Evolutionary conservation across 2,797 vertebrate genomes (phyloP).

Genomic region (Paedocypris micromegethes): DNA sequence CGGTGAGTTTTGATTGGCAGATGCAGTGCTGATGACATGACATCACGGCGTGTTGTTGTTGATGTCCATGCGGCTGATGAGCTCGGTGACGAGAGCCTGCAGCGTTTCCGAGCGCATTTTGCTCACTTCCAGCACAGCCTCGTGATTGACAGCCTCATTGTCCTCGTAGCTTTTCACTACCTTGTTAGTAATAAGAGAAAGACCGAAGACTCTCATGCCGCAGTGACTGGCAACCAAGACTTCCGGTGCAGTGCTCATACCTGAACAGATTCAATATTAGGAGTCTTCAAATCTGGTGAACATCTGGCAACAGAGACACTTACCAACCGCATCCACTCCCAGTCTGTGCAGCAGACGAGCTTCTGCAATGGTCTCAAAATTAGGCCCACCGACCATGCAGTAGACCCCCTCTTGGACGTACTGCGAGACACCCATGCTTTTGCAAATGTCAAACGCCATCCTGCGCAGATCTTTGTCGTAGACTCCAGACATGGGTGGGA

Average conservation of each 20-base stretch:
- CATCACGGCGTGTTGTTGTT: slow-evolving; percentile 63
- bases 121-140: slow-evolving; percentile 67
- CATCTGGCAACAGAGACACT: background rate
- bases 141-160: slow-evolving; percentile 64
- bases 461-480: slow-evolving; percentile 70
- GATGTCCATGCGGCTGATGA: slow-evolving; percentile 67
- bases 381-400: slow-evolving; percentile 78
- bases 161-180: slow-evolving; percentile 71
- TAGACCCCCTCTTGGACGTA: slow-evolving; percentile 74
- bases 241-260: slow-evolving; percentile 76
- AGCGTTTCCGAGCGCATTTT: slow-evolving; percentile 64
- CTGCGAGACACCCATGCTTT: slow-evolving; percentile 58
- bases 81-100: slow-evolving; percentile 67
- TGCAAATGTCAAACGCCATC: slow-evolving; percentile 64
- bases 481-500: slow-evolving; percentile 72
- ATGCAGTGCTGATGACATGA: background rate
- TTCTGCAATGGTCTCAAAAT: slow-evolving; percentile 76
- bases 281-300: background rate
- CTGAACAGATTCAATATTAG: slow-evolving; percentile 43
- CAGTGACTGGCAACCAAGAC: slow-evolving; percentile 71
- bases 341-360: slow-evolving; percentile 69
- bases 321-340: slow-evolving; percentile 77
- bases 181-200: slow-evolving; percentile 78
- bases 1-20: slow-evolving; percentile 9
- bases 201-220: slow-evolving; percentile 69